Percentiles rank a stretch among this genome's conserved stretches.
Evolutionary conservation across 2,888 invertebrate genomes (phyloP).

Genomic region (Sepiola atlantica): DNA sequence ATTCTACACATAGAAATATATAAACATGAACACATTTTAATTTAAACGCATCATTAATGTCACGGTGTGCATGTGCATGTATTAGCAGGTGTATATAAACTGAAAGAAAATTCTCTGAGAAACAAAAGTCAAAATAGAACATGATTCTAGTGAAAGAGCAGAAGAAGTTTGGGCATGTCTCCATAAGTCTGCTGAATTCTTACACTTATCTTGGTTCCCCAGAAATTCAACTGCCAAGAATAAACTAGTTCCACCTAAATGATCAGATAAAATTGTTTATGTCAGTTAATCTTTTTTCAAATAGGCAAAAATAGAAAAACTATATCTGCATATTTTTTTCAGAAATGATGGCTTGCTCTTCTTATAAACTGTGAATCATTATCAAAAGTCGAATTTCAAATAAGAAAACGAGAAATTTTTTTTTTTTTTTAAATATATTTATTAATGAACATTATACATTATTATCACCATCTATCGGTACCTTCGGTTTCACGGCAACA

Average conservation of each 20-base stretch:
- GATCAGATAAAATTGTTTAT: neutral
- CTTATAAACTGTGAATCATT: neutral
- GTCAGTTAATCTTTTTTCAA: neutral
- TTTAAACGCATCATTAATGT: neutral
- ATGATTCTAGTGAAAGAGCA: neutral
- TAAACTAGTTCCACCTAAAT: constrained; percentile 20
- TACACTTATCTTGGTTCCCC: neutral
- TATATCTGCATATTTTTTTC: neutral
- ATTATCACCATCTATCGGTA: too few species aligned
- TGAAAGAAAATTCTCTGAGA: neutral
- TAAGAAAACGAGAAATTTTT: neutral
- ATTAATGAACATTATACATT: too few species aligned
- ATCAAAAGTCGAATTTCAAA: neutral
- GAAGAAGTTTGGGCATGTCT: neutral
- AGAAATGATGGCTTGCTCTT: neutral
- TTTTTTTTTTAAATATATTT: too few species aligned
- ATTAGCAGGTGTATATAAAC: neutral
- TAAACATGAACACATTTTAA: too few species aligned
- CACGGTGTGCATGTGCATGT: neutral
- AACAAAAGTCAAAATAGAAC: neutral
- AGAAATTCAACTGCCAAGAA: neutral
- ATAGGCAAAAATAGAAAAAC: neutral
- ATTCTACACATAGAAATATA: too few species aligned
- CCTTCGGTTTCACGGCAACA: too few species aligned
- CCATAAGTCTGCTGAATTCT: neutral